Conservation (phyloP, 2,113 vertebrate species). For the Anguilla rostrata region DNA sequence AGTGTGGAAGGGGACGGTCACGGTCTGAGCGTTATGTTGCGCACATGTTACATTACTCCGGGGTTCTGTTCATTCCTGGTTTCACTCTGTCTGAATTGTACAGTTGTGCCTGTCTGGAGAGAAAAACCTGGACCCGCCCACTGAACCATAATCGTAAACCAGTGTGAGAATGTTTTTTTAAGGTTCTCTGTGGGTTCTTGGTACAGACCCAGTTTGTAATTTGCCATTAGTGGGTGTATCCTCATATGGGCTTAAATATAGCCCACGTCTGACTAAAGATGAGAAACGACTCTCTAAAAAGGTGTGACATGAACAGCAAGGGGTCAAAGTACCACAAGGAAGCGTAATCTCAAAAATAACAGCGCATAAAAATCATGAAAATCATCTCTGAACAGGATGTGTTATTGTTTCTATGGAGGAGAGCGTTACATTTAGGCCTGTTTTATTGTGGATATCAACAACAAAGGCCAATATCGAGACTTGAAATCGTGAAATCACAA, state of each 20-base stretch:
- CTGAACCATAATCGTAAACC: not conserved
- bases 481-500: too few relatives aligned
- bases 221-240: not conserved
- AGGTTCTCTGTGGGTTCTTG: not conserved
- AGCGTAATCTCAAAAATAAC: not conserved
- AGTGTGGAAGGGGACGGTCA: not conserved
- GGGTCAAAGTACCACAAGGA: not conserved
- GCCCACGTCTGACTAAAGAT: not conserved
- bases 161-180: not conserved
- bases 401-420: too few relatives aligned
- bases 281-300: not conserved
- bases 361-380: not conserved
- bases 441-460: too few relatives aligned
- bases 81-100: not conserved
- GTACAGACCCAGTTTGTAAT: conserved; percentile 1
- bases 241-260: not conserved
- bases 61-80: not conserved
- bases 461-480: too few relatives aligned
- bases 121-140: not conserved
- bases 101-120: not conserved
- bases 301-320: not conserved
- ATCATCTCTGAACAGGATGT: not conserved
- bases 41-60: not conserved
- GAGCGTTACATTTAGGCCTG: too few relatives aligned
- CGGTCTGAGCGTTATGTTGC: not conserved